These are phyloP conservation scores for Erynnis tages DNA, from an alignment of 2,888 invertebrate species.

Conservation along the genomic window DNA sequence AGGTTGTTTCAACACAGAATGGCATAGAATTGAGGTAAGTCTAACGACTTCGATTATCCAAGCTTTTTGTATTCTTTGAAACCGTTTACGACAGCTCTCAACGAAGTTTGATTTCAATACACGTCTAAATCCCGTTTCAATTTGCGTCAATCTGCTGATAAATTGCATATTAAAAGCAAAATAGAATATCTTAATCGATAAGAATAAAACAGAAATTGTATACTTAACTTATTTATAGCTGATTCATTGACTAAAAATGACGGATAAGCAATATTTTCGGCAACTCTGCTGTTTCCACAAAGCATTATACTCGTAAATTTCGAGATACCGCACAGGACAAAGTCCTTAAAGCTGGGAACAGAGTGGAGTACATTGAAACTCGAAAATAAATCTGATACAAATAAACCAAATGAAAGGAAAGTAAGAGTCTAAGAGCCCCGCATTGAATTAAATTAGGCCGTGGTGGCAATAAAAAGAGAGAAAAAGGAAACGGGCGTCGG, in stretches of 20 bases:
- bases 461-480: background rate
- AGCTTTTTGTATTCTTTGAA: background rate
- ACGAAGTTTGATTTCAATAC: background rate
- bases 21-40: slow-evolving; percentile 12
- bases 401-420: slow-evolving; percentile 7
- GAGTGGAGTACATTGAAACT: background rate
- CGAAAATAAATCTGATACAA: slow-evolving; percentile 6
- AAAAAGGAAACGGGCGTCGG: no score
- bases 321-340: background rate
- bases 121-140: no score
- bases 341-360: background rate
- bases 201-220: no score
- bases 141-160: no score
- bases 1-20: slow-evolving; percentile 38
- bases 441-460: slow-evolving; percentile 11
- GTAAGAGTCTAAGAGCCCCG: background rate
- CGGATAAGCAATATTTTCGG: no score
- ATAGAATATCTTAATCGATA: no score
- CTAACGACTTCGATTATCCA: slow-evolving; percentile 12
- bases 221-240: no score
- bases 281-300: no score
- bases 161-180: no score
- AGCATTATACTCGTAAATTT: no score
- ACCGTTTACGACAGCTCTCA: background rate
- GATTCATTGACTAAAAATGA: no score